Conservation (phyloP, 2,888 invertebrate genomes). For the Mythimna ferrago region DNA sequence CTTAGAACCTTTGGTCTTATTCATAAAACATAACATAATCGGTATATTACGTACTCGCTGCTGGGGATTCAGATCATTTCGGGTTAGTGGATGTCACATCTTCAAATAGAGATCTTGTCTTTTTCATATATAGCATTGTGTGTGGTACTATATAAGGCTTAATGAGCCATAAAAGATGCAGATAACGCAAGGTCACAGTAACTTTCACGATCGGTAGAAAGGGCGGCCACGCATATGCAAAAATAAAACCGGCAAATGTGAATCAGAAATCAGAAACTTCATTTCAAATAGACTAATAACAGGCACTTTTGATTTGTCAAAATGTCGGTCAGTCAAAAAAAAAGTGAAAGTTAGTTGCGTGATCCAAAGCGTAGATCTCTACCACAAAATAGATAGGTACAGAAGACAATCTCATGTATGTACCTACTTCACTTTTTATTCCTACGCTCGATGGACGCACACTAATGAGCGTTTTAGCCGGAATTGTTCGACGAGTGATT, state of each 20-base stretch:
- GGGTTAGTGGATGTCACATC: conserved; percentile 1
- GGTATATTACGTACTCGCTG: neutral
- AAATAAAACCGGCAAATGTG: conserved; percentile 18
- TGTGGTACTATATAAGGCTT: neutral
- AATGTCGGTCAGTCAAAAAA: too few species aligned
- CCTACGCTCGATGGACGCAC: too few species aligned
- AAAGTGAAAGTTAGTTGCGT: too few species aligned
- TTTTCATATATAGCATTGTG: conserved; percentile 17
- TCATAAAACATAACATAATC: neutral
- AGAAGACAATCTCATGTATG: too few species aligned
- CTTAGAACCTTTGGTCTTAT: neutral
- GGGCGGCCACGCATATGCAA: neutral
- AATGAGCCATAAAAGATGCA: neutral
- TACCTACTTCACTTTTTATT: too few species aligned
- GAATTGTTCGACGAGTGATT: too few species aligned
- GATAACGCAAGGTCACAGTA: conserved; percentile 8
- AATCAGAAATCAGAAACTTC: too few species aligned
- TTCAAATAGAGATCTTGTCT: conserved; percentile 24
- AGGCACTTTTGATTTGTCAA: too few species aligned
- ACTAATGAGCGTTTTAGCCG: too few species aligned
- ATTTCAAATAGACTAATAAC: too few species aligned
- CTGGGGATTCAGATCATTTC: neutral
- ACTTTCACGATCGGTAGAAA: conserved; percentile 14
- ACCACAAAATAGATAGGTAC: too few species aligned
- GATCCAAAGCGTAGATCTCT: too few species aligned